These are phyloP conservation scores for Diadema setosum DNA, from an alignment of 35 echinoderm and acorn worm genomes.

Conservation along the genomic window DNA sequence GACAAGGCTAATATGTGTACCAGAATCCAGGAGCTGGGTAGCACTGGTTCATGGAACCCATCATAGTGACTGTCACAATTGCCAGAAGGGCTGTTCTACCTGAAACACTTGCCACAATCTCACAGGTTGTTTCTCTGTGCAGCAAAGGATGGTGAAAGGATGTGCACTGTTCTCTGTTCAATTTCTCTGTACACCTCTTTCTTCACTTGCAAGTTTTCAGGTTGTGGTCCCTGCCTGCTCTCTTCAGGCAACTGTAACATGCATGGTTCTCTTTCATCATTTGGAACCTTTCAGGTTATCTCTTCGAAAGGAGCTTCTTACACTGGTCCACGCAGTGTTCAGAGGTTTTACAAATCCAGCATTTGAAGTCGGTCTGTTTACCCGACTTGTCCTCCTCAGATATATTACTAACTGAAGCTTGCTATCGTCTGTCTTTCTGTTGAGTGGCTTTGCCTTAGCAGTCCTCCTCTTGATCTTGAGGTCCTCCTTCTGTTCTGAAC, in stretches of 20 bases:
- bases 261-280: slow-evolving; percentile 35
- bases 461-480: not conserved
- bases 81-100: slow-evolving; percentile 4
- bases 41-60: not conserved
- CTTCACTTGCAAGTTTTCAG: slow-evolving; percentile 3
- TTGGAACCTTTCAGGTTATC: not conserved
- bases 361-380: not conserved
- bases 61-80: too few relatives aligned
- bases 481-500: not conserved
- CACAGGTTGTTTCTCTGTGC: not conserved
- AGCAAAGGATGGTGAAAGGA: slow-evolving; percentile 19
- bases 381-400: not conserved
- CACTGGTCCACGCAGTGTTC: slow-evolving; percentile 43
- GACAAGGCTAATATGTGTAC: slow-evolving; percentile 8
- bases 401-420: not conserved
- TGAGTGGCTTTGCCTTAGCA: slow-evolving; percentile 28
- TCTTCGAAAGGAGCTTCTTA: slow-evolving; percentile 2
- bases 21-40: slow-evolving; percentile 39
- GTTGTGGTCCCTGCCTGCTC: slow-evolving; percentile 17
- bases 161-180: slow-evolving; percentile 11
- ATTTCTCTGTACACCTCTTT: not conserved
- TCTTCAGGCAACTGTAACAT: slow-evolving; percentile 56
- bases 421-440: not conserved
- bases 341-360: slow-evolving; percentile 9
- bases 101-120: not conserved